Conservation (phyloP, 2,888 invertebrate species). For the Megamerina dolium region DNA sequence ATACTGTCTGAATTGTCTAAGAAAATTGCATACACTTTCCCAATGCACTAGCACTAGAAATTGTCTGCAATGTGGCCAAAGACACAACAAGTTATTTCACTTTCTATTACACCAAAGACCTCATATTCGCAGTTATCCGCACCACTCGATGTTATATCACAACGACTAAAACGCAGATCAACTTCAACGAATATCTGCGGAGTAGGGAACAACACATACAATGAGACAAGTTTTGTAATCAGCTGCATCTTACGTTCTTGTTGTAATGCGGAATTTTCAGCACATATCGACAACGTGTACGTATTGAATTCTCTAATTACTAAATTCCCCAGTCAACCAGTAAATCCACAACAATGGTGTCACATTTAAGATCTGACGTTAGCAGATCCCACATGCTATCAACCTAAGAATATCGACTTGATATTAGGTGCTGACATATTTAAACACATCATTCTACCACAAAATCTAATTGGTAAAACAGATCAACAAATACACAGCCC, state of each 20-base stretch:
- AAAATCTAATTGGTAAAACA: too few relatives aligned
- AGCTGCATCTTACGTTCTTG: too few relatives aligned
- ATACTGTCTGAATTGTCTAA: too few relatives aligned
- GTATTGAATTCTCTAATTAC: not conserved
- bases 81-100: too few relatives aligned
- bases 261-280: not conserved
- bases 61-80: not conserved
- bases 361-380: conserved; percentile 2
- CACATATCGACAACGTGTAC: too few relatives aligned
- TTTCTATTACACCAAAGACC: too few relatives aligned
- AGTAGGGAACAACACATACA: not conserved
- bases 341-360: not conserved
- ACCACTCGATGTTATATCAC: too few relatives aligned
- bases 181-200: conserved; percentile 3
- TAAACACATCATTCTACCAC: too few relatives aligned
- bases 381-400: conserved; percentile 4
- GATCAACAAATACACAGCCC: too few relatives aligned
- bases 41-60: conserved; percentile 1
- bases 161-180: too few relatives aligned
- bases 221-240: too few relatives aligned
- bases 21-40: not conserved
- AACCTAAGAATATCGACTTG: conserved; percentile 1
- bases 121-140: too few relatives aligned
- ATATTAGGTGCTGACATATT: conserved; percentile 5
- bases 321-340: not conserved